These are phyloP conservation scores for Danio albolineatus DNA, from an alignment of 2,797 vertebrate species.

Conservation along the genomic window DNA sequence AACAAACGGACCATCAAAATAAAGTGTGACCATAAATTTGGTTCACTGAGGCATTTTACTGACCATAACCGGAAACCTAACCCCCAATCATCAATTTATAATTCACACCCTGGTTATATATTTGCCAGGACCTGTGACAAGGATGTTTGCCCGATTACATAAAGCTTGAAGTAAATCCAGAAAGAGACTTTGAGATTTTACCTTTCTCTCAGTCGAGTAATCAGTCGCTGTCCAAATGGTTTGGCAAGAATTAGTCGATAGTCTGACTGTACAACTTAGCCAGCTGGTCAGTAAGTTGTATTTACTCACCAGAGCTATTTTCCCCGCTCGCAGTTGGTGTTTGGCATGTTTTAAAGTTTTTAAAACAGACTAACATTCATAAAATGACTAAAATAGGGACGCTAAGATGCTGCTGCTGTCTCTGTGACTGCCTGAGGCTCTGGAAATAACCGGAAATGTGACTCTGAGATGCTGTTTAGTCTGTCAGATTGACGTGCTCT, in stretches of 20 bases:
- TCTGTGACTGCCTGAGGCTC: neutral
- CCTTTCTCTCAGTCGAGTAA: neutral
- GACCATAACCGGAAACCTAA: too few species aligned
- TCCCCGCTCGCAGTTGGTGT: neutral
- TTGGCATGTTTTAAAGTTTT: conserved; percentile 16
- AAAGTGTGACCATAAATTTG: too few species aligned
- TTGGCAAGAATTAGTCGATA: neutral
- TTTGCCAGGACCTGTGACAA: too few species aligned
- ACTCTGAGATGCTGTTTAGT: neutral
- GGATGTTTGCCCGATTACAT: too few species aligned
- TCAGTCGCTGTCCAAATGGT: neutral
- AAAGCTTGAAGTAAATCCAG: too few species aligned
- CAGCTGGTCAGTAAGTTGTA: neutral
- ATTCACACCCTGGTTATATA: too few species aligned
- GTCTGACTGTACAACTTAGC: neutral
- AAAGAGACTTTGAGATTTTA: too few species aligned
- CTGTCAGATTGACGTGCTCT: neutral
- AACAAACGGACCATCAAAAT: too few species aligned
- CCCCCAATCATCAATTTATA: too few species aligned
- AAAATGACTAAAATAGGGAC: neutral
- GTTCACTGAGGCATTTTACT: too few species aligned
- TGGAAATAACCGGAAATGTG: neutral
- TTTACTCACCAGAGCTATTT: conserved; percentile 11
- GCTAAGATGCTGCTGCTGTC: neutral
- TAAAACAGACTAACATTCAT: neutral